phyloP scores from a whole-genome alignment of 2,888 invertebrate species.

The Nemotelus nigrinus region DNA sequence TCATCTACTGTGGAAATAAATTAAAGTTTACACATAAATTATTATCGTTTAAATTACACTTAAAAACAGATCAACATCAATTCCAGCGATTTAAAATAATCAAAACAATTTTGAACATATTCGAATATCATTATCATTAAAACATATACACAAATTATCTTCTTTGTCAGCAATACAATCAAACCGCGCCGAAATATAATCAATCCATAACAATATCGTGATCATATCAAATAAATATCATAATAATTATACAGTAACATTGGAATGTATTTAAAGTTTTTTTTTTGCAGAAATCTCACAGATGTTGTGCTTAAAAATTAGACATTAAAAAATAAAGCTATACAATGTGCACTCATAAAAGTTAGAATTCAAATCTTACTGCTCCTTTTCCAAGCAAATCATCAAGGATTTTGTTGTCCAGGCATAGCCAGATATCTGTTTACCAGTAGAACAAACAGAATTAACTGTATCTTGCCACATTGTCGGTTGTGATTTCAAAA shows the following conservation, averaged over 20 bases:
- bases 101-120: neutral
- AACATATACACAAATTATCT: too few relatives aligned
- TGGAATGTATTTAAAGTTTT: constrained; percentile 22
- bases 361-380: too few relatives aligned
- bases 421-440: too few relatives aligned
- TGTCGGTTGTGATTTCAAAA: too few relatives aligned
- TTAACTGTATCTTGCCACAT: too few relatives aligned
- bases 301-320: constrained; percentile 31
- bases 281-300: neutral
- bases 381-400: too few relatives aligned
- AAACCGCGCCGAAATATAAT: too few relatives aligned
- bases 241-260: neutral
- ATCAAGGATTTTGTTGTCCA: too few relatives aligned
- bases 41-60: neutral
- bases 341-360: neutral
- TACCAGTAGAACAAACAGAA: too few relatives aligned
- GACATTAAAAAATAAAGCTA: constrained; percentile 23
- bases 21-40: constrained; percentile 19
- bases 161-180: too few relatives aligned
- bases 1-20: constrained; percentile 12
- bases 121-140: neutral
- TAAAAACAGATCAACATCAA: neutral
- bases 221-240: constrained; percentile 5
- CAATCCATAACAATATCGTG: neutral
- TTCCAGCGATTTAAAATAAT: neutral